A percentile compares a stretch with the other conserved stretches of the same genome.
phyloP scores from a whole-genome alignment of 1,140 invertebrate genomes.

The Habropoda laboriosa region DNA sequence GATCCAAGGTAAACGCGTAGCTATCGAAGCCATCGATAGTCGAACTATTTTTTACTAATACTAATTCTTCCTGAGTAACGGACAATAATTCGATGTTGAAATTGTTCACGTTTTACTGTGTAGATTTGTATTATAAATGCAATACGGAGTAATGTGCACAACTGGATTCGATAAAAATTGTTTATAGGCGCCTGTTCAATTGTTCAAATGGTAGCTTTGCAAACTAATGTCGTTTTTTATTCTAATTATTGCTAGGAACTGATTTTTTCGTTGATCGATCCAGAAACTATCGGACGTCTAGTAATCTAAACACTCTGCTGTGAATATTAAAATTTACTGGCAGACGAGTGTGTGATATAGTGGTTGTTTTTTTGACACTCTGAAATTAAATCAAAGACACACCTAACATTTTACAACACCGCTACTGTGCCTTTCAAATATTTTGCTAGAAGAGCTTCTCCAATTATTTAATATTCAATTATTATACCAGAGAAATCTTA shows the following conservation, averaged over 20 bases:
- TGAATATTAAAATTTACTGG: constrained; percentile 9
- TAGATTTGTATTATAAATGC: background rate
- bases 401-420: background rate
- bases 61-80: no score
- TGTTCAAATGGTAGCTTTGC: constrained; percentile 28
- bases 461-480: no score
- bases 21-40: no score
- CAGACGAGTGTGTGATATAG: background rate
- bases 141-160: constrained; percentile 28
- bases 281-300: constrained; percentile 6
- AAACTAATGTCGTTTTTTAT: constrained; percentile 47
- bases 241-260: constrained; percentile 37
- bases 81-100: no score
- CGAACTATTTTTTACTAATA: no score
- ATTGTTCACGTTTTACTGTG: no score
- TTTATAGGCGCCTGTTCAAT: constrained; percentile 41
- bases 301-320: constrained; percentile 18
- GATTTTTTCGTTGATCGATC: constrained; percentile 50
- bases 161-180: constrained; percentile 38
- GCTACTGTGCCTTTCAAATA: no score
- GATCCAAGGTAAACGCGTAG: no score
- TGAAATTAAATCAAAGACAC: background rate
- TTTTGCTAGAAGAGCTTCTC: background rate
- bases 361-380: background rate
- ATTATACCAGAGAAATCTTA: no score